These are phyloP conservation scores for Terebella lapidaria DNA, from an alignment of 2,888 invertebrate species.

Conservation along the genomic window DNA sequence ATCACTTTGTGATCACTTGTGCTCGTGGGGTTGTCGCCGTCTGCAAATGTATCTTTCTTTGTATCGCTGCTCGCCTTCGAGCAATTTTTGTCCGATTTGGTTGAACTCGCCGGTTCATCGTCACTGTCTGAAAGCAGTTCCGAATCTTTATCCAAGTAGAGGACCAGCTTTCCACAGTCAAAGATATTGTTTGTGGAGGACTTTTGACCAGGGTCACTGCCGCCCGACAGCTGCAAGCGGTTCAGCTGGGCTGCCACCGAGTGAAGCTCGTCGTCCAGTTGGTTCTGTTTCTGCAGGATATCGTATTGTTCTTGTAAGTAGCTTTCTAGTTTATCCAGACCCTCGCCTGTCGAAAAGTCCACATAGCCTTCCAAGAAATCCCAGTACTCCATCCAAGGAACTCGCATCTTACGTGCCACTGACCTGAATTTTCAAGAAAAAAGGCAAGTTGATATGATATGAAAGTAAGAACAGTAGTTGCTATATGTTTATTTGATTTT, in stretches of 20 bases:
- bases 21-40: neutral
- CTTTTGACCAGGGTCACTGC: neutral
- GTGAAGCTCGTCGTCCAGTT: neutral
- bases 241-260: neutral
- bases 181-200: no score
- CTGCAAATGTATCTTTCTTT: neutral
- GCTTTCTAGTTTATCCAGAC: conserved; percentile 69
- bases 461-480: no score
- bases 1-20: neutral
- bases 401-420: conserved; percentile 38
- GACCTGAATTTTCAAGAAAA: conserved; percentile 35
- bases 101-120: neutral
- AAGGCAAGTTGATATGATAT: no score
- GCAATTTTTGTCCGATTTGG: neutral
- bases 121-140: neutral
- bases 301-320: conserved; percentile 59
- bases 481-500: neutral
- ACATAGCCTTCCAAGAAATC: conserved; percentile 77
- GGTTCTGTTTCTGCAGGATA: neutral
- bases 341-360: conserved; percentile 70
- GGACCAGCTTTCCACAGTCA: no score
- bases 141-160: neutral
- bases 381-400: conserved; percentile 87
- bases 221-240: neutral
- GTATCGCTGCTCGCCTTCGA: neutral